These are phyloP conservation scores for Manis pentadactyla DNA, from an alignment of 2,797 vertebrate species.

Conservation along the genomic window DNA sequence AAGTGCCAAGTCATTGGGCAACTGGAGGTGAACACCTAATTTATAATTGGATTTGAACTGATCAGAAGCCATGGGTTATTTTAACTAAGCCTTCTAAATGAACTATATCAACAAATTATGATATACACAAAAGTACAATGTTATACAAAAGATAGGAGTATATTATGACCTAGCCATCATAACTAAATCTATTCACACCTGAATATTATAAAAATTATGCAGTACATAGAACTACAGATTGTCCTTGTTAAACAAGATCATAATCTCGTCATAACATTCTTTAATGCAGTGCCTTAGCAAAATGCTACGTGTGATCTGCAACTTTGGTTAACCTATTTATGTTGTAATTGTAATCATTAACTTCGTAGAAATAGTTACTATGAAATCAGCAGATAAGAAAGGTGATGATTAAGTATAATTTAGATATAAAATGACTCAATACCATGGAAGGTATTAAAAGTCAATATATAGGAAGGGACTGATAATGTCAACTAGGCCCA, in stretches of 20 bases:
- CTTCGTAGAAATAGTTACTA: neutral
- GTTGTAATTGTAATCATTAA: neutral
- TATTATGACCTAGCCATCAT: neutral
- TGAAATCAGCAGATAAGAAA: constrained; percentile 22
- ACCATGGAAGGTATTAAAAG: neutral
- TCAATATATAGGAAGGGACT: neutral
- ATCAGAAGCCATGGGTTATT: neutral
- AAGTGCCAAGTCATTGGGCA: neutral
- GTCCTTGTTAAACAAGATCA: constrained; percentile 20
- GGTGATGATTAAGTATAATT: neutral
- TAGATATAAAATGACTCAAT: neutral
- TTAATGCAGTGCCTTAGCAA: neutral
- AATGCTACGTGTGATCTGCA: neutral
- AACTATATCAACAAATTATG: constrained; percentile 8
- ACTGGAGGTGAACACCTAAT: neutral
- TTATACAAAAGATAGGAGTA: neutral
- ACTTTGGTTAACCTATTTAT: neutral
- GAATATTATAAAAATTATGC: neutral
- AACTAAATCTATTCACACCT: neutral
- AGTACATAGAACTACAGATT: constrained; percentile 21
- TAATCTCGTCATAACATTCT: neutral
- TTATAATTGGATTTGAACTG: neutral
- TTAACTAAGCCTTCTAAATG: neutral
- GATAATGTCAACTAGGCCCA: neutral
- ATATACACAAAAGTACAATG: neutral